Evolutionary conservation across 2,888 invertebrate species (phyloP), one percentile per base, ranked within the genome.

Genomic region (Apoda limacodes): DNA sequence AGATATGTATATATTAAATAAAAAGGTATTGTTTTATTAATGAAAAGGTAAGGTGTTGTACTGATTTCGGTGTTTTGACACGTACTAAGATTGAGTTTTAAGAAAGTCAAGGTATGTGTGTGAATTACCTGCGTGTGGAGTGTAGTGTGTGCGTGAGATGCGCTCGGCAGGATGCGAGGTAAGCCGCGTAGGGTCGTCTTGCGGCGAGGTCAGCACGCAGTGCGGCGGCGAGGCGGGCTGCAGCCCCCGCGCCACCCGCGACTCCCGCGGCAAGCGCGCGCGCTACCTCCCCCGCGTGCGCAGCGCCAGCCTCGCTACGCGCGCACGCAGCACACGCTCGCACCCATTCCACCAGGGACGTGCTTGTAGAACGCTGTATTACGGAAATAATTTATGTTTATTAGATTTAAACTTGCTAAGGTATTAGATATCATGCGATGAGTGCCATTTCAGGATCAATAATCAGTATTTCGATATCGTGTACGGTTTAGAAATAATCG

Each of bases 181-280:
- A 75, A 26, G 71, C 61, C 22, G 72, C 70, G 51, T 78, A 76
- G 28, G 76, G 75, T 0, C 75, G 44, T 15, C 74, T 41, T 25
- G 76, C 74, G 10, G 74, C 70, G n/a, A 78, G 57, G 50, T 78
- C 78, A 2, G 70, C 64, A 1, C 72, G 52, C 48, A 76, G 52
- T 2, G 74, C 66, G 9, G 65, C 70, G 2, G 70, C 72, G 10
- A 75, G 60, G 0, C 74, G 55, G 6, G 53, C 58, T 28, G 39
- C 48, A 19, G 52, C 46, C 35, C 49, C 43, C 22, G 40, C 38
- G 14, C 42, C 40, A 7, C 27, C 29, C 7, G 26, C 37, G 29
- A 48, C 56, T 15, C 35, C 49, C 25, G 50, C 44, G 11, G 51
- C 39, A 45, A 60, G 42, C 45, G 54, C 47, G 28, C 48, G 34